Evolutionary conservation across 2,888 invertebrate genomes (phyloP).

Genomic region (Pimpla rufipes): DNA sequence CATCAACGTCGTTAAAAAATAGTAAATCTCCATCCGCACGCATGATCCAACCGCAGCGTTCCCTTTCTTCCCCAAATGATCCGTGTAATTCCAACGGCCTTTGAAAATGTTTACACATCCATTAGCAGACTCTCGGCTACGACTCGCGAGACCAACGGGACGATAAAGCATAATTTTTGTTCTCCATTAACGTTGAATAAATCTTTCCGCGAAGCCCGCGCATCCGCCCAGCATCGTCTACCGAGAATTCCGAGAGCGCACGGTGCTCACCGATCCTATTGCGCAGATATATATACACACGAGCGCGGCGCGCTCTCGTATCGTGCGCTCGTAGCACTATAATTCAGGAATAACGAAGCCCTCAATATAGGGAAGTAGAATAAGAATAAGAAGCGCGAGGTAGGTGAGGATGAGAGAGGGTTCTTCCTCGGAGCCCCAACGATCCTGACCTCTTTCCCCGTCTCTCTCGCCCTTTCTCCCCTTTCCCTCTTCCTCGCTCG

Average conservation of each 20-base stretch:
- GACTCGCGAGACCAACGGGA: background rate
- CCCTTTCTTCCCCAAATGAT: background rate
- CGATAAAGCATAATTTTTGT: constrained; percentile 9
- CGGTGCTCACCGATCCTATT: constrained; percentile 18
- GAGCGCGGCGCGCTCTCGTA: constrained; percentile 12
- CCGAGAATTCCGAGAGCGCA: constrained; percentile 22
- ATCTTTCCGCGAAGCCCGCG: background rate
- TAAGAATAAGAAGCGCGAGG: constrained; percentile 41
- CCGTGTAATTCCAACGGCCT: background rate
- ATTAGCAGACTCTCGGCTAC: background rate
- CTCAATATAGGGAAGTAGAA: constrained; percentile 35
- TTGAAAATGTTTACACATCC: background rate
- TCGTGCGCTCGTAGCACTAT: constrained; percentile 35
- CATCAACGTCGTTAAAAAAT: too few relatives aligned
- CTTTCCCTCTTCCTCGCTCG: constrained; percentile 37
- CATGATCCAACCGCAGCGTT: too few relatives aligned
- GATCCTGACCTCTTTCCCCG: constrained; percentile 60
- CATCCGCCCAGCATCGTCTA: background rate
- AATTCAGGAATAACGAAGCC: constrained; percentile 60
- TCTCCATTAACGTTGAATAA: background rate
- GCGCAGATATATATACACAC: constrained; percentile 33
- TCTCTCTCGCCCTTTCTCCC: constrained; percentile 39
- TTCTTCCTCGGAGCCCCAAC: constrained; percentile 8
- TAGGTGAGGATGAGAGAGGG: constrained; percentile 50
- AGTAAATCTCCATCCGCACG: too few relatives aligned